phyloP scores from a whole-genome alignment of 1,140 invertebrate genomes.

The Aphaenogaster ashmeadi region DNA sequence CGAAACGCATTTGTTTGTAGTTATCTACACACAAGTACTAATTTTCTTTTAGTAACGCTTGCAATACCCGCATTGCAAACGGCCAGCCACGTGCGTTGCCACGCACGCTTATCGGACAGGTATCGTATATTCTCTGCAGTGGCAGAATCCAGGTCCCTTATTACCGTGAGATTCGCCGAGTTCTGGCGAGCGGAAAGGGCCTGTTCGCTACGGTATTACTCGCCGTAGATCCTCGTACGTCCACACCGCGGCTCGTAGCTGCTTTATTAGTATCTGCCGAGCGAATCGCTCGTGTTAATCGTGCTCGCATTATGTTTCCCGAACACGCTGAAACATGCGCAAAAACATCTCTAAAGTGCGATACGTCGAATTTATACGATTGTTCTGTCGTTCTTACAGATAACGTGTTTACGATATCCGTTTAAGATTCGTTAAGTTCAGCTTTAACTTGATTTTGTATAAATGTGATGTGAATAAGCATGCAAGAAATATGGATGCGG shows the following conservation, averaged over 20 bases:
- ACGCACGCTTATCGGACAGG: slow-evolving; percentile 67
- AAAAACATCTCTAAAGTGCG: neutral
- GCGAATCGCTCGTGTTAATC: slow-evolving; percentile 20
- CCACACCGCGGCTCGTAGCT: slow-evolving; percentile 5
- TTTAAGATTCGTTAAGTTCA: neutral
- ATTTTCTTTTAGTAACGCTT: slow-evolving; percentile 38
- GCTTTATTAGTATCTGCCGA: slow-evolving; percentile 45
- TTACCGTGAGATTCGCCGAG: slow-evolving; percentile 59
- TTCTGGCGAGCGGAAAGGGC: neutral
- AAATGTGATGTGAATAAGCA: neutral
- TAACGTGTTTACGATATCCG: neutral
- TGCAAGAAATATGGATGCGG: neutral
- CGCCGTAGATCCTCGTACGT: slow-evolving; percentile 20
- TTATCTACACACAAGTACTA: neutral
- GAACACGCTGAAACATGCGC: neutral
- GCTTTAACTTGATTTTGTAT: neutral
- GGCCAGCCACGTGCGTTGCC: slow-evolving; percentile 25
- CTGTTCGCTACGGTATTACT: slow-evolving; percentile 30
- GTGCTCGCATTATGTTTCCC: slow-evolving; percentile 19
- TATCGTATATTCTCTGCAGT: slow-evolving; percentile 64
- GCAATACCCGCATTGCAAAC: slow-evolving; percentile 37
- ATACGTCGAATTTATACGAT: neutral
- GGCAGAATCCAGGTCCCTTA: slow-evolving; percentile 49
- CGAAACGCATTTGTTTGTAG: neutral
- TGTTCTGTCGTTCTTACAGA: neutral